phyloP scores from a whole-genome alignment of 2,797 vertebrate species.

The Danio kyathit region DNA sequence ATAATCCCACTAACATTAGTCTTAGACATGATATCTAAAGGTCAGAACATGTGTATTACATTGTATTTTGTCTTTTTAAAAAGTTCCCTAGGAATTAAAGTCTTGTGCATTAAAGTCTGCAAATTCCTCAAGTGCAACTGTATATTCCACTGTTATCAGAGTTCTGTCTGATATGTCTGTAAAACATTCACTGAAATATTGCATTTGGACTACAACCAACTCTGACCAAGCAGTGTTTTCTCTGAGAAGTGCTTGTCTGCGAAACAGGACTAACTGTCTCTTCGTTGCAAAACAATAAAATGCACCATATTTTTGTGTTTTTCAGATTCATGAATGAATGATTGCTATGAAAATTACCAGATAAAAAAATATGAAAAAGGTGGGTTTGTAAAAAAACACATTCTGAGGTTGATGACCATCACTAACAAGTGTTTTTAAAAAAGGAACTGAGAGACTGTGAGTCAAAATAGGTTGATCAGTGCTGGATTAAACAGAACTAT shows the following conservation, averaged over 20 bases:
- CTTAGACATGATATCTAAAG: too few relatives aligned
- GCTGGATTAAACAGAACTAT: neutral
- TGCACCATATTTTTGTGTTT: neutral
- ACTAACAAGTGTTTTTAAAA: neutral
- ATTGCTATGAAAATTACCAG: too few relatives aligned
- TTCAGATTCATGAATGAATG: neutral
- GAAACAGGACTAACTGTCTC: neutral
- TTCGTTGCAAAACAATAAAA: neutral
- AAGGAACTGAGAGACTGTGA: neutral
- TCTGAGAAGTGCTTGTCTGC: neutral
- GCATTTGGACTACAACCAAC: neutral
- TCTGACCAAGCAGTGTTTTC: neutral
- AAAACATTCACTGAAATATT: conserved; percentile 14
- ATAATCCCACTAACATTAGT: too few relatives aligned
- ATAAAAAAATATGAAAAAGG: neutral
- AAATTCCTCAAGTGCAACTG: neutral
- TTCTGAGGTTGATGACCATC: neutral
- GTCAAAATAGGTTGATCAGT: neutral
- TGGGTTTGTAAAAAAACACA: neutral
- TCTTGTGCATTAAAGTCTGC: neutral
- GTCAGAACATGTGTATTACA: too few relatives aligned
- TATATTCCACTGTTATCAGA: neutral
- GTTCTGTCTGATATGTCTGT: neutral
- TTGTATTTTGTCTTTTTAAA: neutral
- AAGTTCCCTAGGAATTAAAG: neutral